Evolutionary conservation across 2,888 invertebrate genomes (phyloP), one percentile per base, ranked within the genome.

Genomic region (Erannis defoliaria): DNA sequence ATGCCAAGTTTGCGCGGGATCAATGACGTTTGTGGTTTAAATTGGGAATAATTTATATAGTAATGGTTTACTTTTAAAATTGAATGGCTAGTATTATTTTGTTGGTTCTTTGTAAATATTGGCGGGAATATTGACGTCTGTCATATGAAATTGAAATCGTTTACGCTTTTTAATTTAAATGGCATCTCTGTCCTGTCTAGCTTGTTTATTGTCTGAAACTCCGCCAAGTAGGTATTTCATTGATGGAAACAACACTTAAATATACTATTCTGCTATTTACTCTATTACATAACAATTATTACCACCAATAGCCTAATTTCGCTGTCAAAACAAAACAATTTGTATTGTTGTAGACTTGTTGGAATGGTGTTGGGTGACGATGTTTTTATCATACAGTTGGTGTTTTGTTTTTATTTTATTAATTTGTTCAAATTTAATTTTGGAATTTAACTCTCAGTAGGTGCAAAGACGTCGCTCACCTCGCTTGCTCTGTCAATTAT

Each of bases 21-120:
- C 9, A 50, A 42, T 66, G 66, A 66, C 68, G 68, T 66, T 40
- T 49, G 16, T 1, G 38, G 55, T 66, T 68, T 66, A 66, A 64
- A 58, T 58, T 66, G 64, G 51, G 62, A 68, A 68, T 59, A 53
- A 38, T 51, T 29, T 26, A n/a, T n/a, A n/a, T n/a, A 23, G 12
- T 49, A 43, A 50, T 57, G 16, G 35, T 37, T 51, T 51, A 35
- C 9, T 60, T 58, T 58, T 37, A 45, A 50, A 50, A 50, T 55
- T 43, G 43, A 60, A 60, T 49, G 43, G 42, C 40, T 21, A 29
- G 51, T 31, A 5, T 29, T 29, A 16, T 50, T 40, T 33, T 40
- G 12, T 46, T 21, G 19, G 26, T 23, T 38, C 12, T 8, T n/a
- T 21, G 38, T 49, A 56, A 42, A 23, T 38, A 38, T 48, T 40